Conservation (phyloP, 2,797 vertebrate species). For the Aulostomus chinensis region DNA sequence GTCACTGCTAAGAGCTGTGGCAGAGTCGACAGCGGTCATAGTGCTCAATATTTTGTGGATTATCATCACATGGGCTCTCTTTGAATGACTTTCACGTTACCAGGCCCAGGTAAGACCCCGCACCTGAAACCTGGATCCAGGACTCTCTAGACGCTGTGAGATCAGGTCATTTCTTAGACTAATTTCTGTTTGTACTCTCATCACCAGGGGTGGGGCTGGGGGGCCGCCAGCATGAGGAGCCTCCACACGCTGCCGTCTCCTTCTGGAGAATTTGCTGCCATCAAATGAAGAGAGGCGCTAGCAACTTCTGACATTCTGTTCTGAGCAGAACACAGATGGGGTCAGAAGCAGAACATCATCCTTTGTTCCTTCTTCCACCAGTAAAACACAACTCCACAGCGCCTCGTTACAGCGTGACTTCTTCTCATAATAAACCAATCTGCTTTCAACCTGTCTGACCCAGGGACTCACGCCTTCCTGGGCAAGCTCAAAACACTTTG, state of each 20-base stretch:
- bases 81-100: no score
- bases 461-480: constrained; percentile 30
- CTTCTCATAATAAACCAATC: constrained; percentile 48
- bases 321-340: constrained; percentile 52
- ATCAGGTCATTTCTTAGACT: no score
- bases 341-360: constrained; percentile 57
- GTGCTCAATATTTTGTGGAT: no score
- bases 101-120: no score
- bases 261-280: constrained; percentile 66
- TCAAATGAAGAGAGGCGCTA: constrained; percentile 56
- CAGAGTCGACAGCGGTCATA: no score
- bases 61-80: no score
- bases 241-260: constrained; percentile 19
- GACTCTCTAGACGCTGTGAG: no score
- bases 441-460: constrained; percentile 48
- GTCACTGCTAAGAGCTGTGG: no score
- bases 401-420: constrained; percentile 14
- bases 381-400: constrained; percentile 10
- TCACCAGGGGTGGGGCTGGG: not conserved
- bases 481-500: constrained; percentile 60
- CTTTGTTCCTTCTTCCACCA: constrained; percentile 1
- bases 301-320: constrained; percentile 63
- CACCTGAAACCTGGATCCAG: no score
- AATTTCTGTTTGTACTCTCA: no score
- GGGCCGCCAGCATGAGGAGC: constrained; percentile 4